phyloP scores from a whole-genome alignment of 92 coral and sea anemone species.

The Phenganax stokvisi region DNA sequence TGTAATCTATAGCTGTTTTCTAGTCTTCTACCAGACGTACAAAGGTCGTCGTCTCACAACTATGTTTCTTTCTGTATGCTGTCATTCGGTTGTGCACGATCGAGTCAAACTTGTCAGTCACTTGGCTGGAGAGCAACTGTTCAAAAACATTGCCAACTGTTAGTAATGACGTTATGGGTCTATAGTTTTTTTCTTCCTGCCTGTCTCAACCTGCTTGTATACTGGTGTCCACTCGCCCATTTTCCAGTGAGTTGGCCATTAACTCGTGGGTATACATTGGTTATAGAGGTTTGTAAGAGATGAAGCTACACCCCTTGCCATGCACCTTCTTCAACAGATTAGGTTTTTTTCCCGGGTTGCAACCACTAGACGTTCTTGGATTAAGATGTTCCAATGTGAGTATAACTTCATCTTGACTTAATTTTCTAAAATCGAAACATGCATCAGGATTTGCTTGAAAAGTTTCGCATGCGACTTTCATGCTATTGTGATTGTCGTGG shows the following conservation, averaged over 20 bases:
- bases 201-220: slow-evolving; percentile 15
- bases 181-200: slow-evolving; percentile 38
- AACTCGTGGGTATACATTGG: slow-evolving; percentile 28
- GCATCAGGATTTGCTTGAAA: neutral
- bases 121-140: slow-evolving; percentile 40
- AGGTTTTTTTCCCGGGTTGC: slow-evolving; percentile 40
- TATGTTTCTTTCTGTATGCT: slow-evolving; percentile 47
- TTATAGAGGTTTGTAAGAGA: slow-evolving; percentile 43
- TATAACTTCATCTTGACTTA: slow-evolving; percentile 22
- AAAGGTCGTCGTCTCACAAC: slow-evolving; percentile 31
- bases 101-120: slow-evolving; percentile 36
- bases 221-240: slow-evolving; percentile 51
- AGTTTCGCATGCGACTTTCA: slow-evolving; percentile 18
- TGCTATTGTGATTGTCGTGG: slow-evolving; percentile 33
- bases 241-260: slow-evolving; percentile 40
- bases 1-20: slow-evolving; percentile 42
- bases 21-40: slow-evolving; percentile 46
- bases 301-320: slow-evolving; percentile 44
- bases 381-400: slow-evolving; percentile 36
- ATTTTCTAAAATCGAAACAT: neutral
- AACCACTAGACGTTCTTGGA: slow-evolving; percentile 49
- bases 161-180: slow-evolving; percentile 43
- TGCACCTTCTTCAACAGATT: slow-evolving; percentile 44
- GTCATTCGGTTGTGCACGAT: slow-evolving; percentile 42
- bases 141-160: slow-evolving; percentile 45